These are phyloP conservation scores for Turritopsis dohrnii DNA, from an alignment of 30 jellyfish, hydroid and myxozoan species.

Conservation along the genomic window DNA sequence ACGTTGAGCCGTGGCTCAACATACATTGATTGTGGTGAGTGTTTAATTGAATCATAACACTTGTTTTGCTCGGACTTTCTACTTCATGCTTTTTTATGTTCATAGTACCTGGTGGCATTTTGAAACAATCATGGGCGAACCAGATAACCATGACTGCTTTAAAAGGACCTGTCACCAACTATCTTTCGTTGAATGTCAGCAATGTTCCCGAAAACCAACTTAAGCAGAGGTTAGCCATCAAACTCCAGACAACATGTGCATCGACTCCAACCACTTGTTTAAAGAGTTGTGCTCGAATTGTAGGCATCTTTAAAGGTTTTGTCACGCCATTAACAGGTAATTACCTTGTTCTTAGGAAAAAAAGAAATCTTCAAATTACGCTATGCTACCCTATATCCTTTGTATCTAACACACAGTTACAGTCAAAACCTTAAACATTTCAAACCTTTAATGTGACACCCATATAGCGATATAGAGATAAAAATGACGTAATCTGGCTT, in stretches of 20 bases:
- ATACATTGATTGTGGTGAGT: constrained; percentile 4
- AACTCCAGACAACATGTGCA: background rate
- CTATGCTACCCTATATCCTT: too few species aligned
- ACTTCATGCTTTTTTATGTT: background rate
- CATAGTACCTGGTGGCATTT: background rate
- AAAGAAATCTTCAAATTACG: too few species aligned
- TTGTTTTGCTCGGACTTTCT: background rate
- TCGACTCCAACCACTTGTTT: background rate
- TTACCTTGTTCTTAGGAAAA: too few species aligned
- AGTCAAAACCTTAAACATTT: too few species aligned
- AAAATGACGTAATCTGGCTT: too few species aligned
- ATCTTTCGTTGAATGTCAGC: background rate
- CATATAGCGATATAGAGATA: too few species aligned
- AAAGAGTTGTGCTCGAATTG: background rate
- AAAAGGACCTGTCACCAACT: background rate
- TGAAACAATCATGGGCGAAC: background rate
- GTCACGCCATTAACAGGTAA: background rate
- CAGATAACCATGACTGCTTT: background rate
- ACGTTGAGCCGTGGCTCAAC: background rate
- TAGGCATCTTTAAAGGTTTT: background rate
- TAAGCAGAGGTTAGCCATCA: background rate
- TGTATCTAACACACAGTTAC: too few species aligned
- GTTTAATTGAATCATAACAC: background rate
- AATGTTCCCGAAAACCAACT: background rate
- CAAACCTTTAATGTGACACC: too few species aligned